Percentiles rank a stretch among this genome's conserved stretches.
Conservation (phyloP, 2,797 vertebrate species). For the Taeniopygia guttata region DNA sequence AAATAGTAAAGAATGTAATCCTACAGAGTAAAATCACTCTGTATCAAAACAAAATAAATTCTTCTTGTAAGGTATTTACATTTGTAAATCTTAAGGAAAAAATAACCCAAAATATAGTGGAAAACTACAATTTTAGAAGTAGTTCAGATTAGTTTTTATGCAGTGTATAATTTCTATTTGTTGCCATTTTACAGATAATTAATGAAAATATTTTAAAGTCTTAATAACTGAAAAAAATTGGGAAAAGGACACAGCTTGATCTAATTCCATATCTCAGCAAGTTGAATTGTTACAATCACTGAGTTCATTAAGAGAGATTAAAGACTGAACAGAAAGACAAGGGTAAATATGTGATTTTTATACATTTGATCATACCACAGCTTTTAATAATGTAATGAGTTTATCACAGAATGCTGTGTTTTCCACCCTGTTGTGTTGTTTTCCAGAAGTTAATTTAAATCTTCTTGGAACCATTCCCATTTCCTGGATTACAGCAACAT, state of each 20-base stretch:
- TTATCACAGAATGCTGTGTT: neutral
- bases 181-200: neutral
- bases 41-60: neutral
- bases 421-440: neutral
- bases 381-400: conserved; percentile 13
- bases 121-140: neutral
- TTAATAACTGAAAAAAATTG: neutral
- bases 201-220: neutral
- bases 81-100: neutral
- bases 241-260: neutral
- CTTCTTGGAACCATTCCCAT: neutral
- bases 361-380: neutral
- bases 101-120: neutral
- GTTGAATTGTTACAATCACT: neutral
- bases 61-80: neutral
- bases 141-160: neutral
- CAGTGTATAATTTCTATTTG: neutral
- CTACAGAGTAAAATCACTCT: neutral
- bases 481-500: neutral
- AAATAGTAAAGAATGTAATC: neutral
- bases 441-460: neutral
- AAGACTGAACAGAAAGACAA: neutral
- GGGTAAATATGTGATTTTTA: neutral
- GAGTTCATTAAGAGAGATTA: neutral
- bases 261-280: neutral